Base-by-base conservation (phyloP, 1,140 invertebrate genomes). In the Thaumetopoea pityocampa region DNA sequence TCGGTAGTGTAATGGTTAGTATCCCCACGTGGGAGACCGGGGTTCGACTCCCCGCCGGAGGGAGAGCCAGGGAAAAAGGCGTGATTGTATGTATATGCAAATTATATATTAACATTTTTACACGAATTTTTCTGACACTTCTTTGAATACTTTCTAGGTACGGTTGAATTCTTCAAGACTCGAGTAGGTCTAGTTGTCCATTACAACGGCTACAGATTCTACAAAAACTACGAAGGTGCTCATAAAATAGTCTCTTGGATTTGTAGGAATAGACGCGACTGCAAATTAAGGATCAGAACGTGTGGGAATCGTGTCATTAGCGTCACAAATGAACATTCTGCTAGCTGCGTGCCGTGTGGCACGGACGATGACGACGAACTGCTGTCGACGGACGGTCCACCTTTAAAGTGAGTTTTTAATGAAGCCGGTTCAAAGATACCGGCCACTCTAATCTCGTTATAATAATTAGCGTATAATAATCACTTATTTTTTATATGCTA, bases 281-380 rank as follows among this genome's bases (percentile, higher is more conserved):
- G 32, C 1, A 34, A 34, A 6, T 19, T 17, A 1, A 20, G 32
- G 19, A 34, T 34, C 19, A 22, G 19, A 15, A 34, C 32, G 11
- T 3, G 10, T 0, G 32, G 32, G 3, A 17, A 20, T 5, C n/a
- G 17, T n/a, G 32, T 34, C 10, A 14, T 34, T 19, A 19, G 8
- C 4, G 19, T 22, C 11, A 22, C 32, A 3, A 22, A 1, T 2
- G 10, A 8, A 4, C 32, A 34, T 10, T 22, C 11, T 8, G 19
- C 11, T 10, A 11, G 23, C 16, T 34, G 32, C 14, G 3, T 22
- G 6, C 14, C 6, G n/a, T 14, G 17, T 33, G 8, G n/a, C n/a
- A n/a, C n/a, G n/a, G n/a, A n/a, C n/a, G n/a, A n/a, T n/a, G n/a
- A n/a, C n/a, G n/a, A n/a, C n/a, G n/a, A n/a, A n/a, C n/a, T n/a